These are phyloP conservation scores for Halictus quadricinctus DNA, from an alignment of 2,888 invertebrate species.

Conservation along the genomic window DNA sequence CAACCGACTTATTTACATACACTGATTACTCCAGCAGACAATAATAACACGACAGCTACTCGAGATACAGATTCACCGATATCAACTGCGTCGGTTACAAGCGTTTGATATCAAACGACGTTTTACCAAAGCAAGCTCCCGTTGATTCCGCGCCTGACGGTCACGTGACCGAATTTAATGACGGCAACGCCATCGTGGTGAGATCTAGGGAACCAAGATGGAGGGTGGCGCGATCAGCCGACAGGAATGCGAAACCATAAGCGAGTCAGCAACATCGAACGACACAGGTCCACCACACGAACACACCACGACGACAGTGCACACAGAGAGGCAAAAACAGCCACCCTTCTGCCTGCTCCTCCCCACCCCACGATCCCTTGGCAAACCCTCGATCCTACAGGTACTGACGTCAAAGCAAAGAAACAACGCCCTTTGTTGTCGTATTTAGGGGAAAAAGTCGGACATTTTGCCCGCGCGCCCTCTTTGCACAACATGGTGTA, in stretches of 20 bases:
- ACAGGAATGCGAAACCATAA: conserved; percentile 43
- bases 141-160: conserved; percentile 39
- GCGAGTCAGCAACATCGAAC: conserved; percentile 49
- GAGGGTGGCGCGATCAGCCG: conserved; percentile 52
- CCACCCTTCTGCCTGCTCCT: conserved; percentile 52
- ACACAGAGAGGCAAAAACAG: conserved; percentile 31
- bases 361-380: conserved; percentile 46
- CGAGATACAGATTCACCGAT: background rate
- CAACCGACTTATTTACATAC: background rate
- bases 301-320: background rate
- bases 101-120: background rate
- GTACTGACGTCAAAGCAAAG: conserved; percentile 67
- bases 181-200: conserved; percentile 45
- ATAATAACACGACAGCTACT: background rate
- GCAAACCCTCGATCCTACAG: conserved; percentile 54
- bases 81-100: background rate
- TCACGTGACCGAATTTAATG: conserved; percentile 25
- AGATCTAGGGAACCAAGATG: background rate
- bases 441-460: background rate
- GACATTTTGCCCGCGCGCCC: conserved; percentile 52
- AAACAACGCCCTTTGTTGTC: conserved; percentile 72
- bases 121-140: conserved; percentile 16
- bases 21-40: background rate
- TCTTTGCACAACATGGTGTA: conserved; percentile 69
- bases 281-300: conserved; percentile 57